Percentiles rank a stretch among this genome's conserved stretches.
Conservation (phyloP, 2,797 vertebrate genomes). For the Esox lucius region DNA sequence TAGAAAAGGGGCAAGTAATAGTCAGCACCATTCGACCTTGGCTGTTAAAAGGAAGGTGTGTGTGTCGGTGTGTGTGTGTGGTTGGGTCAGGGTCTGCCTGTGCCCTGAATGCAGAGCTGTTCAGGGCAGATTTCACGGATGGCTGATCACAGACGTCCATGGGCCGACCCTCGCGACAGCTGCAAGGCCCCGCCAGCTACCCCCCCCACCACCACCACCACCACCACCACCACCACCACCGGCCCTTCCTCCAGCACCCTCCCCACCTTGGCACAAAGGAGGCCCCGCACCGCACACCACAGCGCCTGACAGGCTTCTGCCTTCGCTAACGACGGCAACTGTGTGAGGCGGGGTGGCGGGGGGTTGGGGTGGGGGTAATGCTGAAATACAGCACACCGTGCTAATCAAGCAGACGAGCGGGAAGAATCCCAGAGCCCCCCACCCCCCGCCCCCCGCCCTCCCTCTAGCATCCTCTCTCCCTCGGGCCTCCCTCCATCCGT, state of each 20-base stretch:
- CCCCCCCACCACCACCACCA: conserved; percentile 46
- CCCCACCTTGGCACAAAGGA: conserved; percentile 68
- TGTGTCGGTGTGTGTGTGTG: conserved; percentile 46
- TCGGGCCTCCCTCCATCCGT: conserved; percentile 18
- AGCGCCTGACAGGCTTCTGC: conserved; percentile 81
- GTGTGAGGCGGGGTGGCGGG: conserved; percentile 78
- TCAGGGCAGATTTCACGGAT: conserved; percentile 84
- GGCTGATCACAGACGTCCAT: conserved; percentile 84
- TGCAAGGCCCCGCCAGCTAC: conserved; percentile 77
- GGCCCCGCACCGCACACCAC: conserved; percentile 71
- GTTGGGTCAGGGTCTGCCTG: conserved; percentile 61
- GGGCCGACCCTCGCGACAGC: conserved; percentile 80
- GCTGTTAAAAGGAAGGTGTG: conserved; percentile 74
- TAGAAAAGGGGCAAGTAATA: conserved; percentile 65
- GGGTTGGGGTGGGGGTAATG: conserved; percentile 36
- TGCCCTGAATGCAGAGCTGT: conserved; percentile 78
- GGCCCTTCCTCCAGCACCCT: conserved; percentile 13
- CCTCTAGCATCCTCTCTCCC: background rate
- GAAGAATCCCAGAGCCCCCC: background rate
- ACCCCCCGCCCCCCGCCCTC: background rate
- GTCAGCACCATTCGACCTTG: conserved; percentile 77
- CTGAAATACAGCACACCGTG: background rate
- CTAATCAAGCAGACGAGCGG: background rate
- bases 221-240: conserved; percentile 18
- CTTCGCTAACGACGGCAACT: conserved; percentile 80